Base-by-base conservation (phyloP, 2,113 vertebrate species). In the Perca flavescens region DNA sequence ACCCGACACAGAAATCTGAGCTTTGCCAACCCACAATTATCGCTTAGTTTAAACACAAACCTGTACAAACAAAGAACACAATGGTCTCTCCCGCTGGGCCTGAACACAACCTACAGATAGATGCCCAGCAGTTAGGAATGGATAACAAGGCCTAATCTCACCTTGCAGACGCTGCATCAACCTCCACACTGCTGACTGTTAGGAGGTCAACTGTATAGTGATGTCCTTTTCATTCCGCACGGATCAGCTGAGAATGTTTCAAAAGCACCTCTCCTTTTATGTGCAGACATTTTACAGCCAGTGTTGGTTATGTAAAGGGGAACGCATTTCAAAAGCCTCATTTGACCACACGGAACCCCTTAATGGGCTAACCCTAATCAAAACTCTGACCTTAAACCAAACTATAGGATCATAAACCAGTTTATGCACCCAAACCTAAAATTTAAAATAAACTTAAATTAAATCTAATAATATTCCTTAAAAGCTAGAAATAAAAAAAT, bases 151-250 rank as follows among this genome's bases (percentile, higher is more conserved):
- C 66, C 68, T 71, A 28, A 36, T 77, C 66, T 84, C 78, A 85
- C 70, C 62, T 91, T 87, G 74, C 70, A 85, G 72, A 75, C 77
- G 22, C 66, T 50, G 71, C 82, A 67, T 21, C 21, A 43, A 60
- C 85, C 85, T 87, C 60, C 15, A 77, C 47, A 14, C 63, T 68
- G 85, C 83, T 77, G 87, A 79, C 74, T 56, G 64, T 9, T 57
- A 76, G 54, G 57, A 91, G 84, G 79, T 90, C 86, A 85, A 34
- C 83, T 76, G 72, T 77, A 54, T 25, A 13, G 79, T 82, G 85
- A 86, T 86, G 80, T 89, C 70, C 82, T 86, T 82, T 78, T 86
- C 81, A 81, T 86, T 85, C 85, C 31, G 2, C 76, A 57, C 2
- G 8, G 72, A 72, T 90, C 83, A 84, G 73, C 47, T 82, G 80